Evolutionary conservation across 2,888 invertebrate species (phyloP), one percentile per base, ranked within the genome.

Genomic region (Xiphydria camelus): DNA sequence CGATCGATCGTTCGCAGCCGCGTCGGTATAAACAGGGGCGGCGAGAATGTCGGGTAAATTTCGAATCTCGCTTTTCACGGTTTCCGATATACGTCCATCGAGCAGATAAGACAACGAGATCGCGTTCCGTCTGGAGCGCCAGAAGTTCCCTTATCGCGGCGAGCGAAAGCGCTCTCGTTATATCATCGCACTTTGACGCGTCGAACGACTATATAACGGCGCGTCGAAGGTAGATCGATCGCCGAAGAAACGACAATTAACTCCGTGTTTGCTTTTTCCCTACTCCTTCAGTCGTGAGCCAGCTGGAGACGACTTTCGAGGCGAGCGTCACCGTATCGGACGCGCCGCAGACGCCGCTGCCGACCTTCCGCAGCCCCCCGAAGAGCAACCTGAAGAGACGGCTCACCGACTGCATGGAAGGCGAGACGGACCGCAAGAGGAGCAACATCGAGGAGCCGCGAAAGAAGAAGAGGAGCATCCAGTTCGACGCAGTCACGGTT

Each of bases 401-500:
- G 73, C 72, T 70, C 71, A 77, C 63, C 12, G 73, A 70, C 32
- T 70, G 68, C 45, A 64, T 69, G 53, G 71, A 70, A 29, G 68
- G 68, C 4, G 68, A 68, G 39, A 68, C 55, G 20, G 14, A 12
- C 6, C 59, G 64, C 15, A 70, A 71, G 49, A 67, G 68, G 41
- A 69, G 76, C 42, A 77, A 78, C 42, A 76, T 75, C 36, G 77
- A 78, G 31, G 79, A 78, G 56, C 77, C 79, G 4, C 21, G 87
- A 66, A 88, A 86, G 70, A 83, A 83, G 67, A 92, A 90, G 77
- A 86, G 88, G 61, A 85, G 84, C 31, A 93, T 97, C 51, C 85
- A 87, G 55, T 97, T 97, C 74, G 89, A 94, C 61, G 88, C 86
- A 56, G 96, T 97, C 0, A 93, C 93, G 14, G 94, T 97, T 6